Base-by-base conservation (phyloP, 2,797 vertebrate species). In the Pygocentrus nattereri region DNA sequence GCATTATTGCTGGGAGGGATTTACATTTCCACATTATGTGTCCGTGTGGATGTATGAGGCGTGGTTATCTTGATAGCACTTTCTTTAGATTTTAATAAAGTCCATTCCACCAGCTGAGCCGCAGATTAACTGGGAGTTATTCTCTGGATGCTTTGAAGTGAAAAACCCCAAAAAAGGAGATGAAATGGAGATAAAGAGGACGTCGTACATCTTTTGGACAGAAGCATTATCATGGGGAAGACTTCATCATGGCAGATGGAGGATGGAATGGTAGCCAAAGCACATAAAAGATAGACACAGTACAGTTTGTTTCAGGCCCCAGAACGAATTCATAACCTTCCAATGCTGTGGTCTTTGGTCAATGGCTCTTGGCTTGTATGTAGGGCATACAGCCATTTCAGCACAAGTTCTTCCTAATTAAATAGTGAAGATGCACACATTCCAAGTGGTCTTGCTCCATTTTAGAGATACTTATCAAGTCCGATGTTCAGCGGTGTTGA, bases 1-100 rank as follows among this genome's bases (percentile, higher is more conserved):
- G n/a, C 30, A 16, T 41, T 41, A 72, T 71, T 77, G 58, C 74
- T 72, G 54, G 7, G 61, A 65, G 23, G 54, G 56, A 27, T 82
- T 65, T 82, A 11, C 47, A 27, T 44, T 76, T 76, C 8, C 31
- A 56, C 23, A 7, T 56, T 77, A 56, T 38, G 47, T 38, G 16
- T 44, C 49, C 30, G 31, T 25, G 27, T 5, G n/a, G 34, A 38
- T 58, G 34, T 64, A 34, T 18, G 49, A 38, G 19, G 25, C 64
- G 44, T 68, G 68, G 21, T 78, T 73, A 67, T 73, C 50, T 82
- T 47, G 58, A 30, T 78, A 58, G 27, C 25, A 67, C 10, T 54
- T 82, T 67, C 59, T 34, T 41, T 59, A 50, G 71, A 82, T 78
- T 82, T 76, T 77, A 78, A 77, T 73, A 67, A 65, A 78, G 71